Evolutionary conservation across 2,888 invertebrate genomes (phyloP), one percentile per base, ranked within the genome.

Genomic region (Callyntrura sp.): DNA sequence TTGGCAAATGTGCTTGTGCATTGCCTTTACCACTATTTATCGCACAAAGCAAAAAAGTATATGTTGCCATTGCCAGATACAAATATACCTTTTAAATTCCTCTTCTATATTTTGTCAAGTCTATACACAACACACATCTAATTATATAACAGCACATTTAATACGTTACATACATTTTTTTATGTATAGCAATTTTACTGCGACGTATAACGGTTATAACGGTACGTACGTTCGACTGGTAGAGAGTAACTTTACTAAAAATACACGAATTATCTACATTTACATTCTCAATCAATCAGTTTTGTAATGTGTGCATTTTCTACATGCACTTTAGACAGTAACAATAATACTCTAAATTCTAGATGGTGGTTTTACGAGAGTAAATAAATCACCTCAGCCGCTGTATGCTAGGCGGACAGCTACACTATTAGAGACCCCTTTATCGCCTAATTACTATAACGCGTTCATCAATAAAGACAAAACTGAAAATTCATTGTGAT

Each of bases 121-220:
- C 6, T 45, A 17, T 45, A 20, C 35, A 35, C 45, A 20, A 45
- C 20, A 45, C n/a, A 62, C 62, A 62, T 62, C 23, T 62, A 62
- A 11, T 17, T 60, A 60, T 60, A 55, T 60, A 60, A 45, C n/a
- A 25, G 25, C 14, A 70, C 20, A 70, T 51, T 51, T 48, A 76
- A 51, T 76, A 70, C 20, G 70, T 20, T 20, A 48, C 51, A 70
- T 45, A 45, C 48, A n/a, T n/a, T n/a, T n/a, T n/a, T n/a, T n/a
- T n/a, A n/a, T n/a, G n/a, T n/a, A 76, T 76, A 48, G 76, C 70
- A 70, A 62, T 35, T 48, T 76, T 76, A 76, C 76, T 76, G 76
- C 76, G 76, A 76, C 11, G 51, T 73, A 48, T 73, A 76, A 76
- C 76, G 51, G 76, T 51, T 51, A n/a, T n/a, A 51, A 76, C 73